Evolutionary conservation across 2,888 invertebrate species (phyloP).

Genomic region (Ectemnius lituratus): DNA sequence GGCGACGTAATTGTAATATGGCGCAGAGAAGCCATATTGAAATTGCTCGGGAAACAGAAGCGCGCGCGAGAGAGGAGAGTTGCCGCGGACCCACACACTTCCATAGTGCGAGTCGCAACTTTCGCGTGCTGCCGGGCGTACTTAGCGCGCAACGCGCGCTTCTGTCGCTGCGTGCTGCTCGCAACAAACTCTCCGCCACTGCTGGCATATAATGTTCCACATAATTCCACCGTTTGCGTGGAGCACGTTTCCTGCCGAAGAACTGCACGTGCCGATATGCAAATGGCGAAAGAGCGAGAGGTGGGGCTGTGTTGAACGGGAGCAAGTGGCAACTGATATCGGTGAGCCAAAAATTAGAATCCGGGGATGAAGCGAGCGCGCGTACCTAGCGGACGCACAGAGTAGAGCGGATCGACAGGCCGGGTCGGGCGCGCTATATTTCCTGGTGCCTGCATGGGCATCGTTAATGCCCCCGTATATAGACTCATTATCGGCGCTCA

Average conservation of each 20-base stretch:
- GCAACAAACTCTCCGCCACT: background rate
- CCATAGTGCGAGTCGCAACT: conserved; percentile 9
- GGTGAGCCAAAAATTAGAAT: background rate
- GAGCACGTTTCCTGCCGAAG: background rate
- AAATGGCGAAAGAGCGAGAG: background rate
- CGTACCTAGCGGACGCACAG: too few relatives aligned
- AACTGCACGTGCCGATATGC: background rate
- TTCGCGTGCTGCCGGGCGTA: conserved; percentile 1
- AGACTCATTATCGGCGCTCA: conserved; percentile 2
- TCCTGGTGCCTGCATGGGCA: too few relatives aligned
- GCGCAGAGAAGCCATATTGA: conserved; percentile 21
- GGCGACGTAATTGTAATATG: conserved; percentile 18
- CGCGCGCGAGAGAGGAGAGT: too few relatives aligned
- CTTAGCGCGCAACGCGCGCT: conserved; percentile 3
- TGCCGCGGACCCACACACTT: background rate
- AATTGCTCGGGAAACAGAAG: background rate
- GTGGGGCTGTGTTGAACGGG: too few relatives aligned
- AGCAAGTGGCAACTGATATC: background rate
- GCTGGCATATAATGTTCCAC: background rate
- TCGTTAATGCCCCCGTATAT: background rate
- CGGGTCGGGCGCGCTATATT: too few relatives aligned
- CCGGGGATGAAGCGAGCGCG: background rate
- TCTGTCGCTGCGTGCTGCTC: too few relatives aligned
- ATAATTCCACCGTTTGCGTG: background rate
- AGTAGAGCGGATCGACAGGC: too few relatives aligned